phyloP scores from a whole-genome alignment of 2,797 vertebrate genomes.

The Hoplostethus atlanticus region DNA sequence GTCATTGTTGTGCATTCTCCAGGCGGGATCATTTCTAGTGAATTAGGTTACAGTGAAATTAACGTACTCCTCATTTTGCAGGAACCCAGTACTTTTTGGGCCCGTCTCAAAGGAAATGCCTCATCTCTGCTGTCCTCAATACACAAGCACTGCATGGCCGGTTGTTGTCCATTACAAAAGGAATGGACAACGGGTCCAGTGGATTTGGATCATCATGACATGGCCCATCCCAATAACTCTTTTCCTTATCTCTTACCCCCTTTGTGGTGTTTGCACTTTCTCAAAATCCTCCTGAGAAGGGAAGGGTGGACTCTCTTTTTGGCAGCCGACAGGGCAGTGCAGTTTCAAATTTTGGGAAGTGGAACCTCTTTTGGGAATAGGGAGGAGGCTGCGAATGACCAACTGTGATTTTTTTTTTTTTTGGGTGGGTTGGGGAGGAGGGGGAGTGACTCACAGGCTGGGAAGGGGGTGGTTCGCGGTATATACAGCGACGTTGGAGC shows the following conservation, averaged over 20 bases:
- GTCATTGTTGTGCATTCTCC: no score
- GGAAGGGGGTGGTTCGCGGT: constrained; percentile 37
- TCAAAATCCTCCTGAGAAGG: constrained; percentile 7
- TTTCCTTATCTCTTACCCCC: not conserved
- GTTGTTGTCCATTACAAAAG: no score
- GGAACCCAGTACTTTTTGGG: no score
- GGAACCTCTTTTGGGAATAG: constrained; percentile 37
- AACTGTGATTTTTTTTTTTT: constrained; percentile 8
- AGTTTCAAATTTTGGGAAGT: constrained; percentile 57
- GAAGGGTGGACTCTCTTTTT: constrained; percentile 14
- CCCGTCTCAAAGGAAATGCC: no score
- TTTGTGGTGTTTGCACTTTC: not conserved
- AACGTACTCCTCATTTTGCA: no score
- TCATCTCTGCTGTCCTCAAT: no score
- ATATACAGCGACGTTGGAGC: constrained; percentile 52
- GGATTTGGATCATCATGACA: no score
- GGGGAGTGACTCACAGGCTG: constrained; percentile 66
- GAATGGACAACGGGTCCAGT: no score
- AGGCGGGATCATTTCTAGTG: no score
- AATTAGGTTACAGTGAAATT: no score
- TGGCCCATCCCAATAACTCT: no score
- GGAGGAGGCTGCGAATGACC: constrained; percentile 70
- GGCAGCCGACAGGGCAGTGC: constrained; percentile 2
- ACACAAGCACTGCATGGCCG: no score
- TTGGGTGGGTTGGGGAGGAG: constrained; percentile 6